Evolutionary conservation across 2,113 vertebrate species (phyloP).

Genomic region (Polypterus bichir): DNA sequence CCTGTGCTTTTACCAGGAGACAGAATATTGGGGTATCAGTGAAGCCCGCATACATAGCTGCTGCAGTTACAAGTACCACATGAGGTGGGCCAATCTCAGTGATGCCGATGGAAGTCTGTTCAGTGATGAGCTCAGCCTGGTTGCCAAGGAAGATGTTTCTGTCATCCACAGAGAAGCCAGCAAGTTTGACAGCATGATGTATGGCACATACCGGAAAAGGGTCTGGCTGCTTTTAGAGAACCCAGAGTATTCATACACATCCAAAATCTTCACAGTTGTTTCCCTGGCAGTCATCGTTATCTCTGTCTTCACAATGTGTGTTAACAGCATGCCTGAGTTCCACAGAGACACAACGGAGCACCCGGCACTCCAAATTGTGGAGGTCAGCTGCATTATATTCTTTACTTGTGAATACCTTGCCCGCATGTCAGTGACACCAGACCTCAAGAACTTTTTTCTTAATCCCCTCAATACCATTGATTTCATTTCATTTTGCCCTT

Average conservation of each 20-base stretch:
- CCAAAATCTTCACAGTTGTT: conserved; percentile 3
- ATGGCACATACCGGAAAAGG: conserved; percentile 1
- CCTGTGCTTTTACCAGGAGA: conserved; percentile 11
- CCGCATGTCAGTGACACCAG: conserved; percentile 2
- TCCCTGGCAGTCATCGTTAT: conserved; percentile 4
- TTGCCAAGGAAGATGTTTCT: background rate
- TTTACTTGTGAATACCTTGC: conserved; percentile 7
- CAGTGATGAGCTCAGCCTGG: conserved; percentile 6
- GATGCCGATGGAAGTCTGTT: background rate
- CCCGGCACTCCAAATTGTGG: conserved; percentile 1
- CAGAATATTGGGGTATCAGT: conserved; percentile 13
- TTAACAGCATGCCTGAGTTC: conserved; percentile 14
- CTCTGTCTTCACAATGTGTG: conserved; percentile 12
- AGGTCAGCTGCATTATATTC: conserved; percentile 10
- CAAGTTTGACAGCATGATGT: conserved; percentile 2
- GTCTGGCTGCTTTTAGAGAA: conserved; percentile 14
- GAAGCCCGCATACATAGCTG: conserved; percentile 8
- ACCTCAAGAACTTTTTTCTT: background rate
- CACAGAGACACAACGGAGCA: background rate
- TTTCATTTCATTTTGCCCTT: conserved; percentile 10
- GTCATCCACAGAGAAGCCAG: conserved; percentile 6
- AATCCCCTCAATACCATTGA: conserved; percentile 17
- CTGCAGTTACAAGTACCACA: conserved; percentile 10
- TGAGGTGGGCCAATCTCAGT: conserved; percentile 1
- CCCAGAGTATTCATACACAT: conserved; percentile 6